Evolutionary conservation across 2,888 invertebrate species (phyloP), one percentile per base, ranked within the genome.

Genomic region (Drosophila falleni): DNA sequence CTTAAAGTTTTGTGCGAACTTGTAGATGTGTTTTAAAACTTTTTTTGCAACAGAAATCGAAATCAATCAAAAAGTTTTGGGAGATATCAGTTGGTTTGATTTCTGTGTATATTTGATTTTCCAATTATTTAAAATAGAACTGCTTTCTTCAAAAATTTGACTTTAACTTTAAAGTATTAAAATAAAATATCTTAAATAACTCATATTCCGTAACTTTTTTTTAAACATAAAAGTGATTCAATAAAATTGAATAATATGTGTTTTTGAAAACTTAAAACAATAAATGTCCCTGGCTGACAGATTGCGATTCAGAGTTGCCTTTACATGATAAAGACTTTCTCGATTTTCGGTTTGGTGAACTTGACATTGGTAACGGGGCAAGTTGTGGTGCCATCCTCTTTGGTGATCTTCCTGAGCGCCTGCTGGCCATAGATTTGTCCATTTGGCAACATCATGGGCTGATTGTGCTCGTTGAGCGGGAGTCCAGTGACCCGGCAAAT

Each of bases 381-480:
- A 71, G 96, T 95, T 71, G 99, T 95, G 84, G 96, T 96, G 46
- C 98, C 98, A 87, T 97, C 97, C 90, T 98, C 98, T 91, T 97
- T 96, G 90, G 98, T 97, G 96, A 99, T 98, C 91, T 97, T 96
- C 82, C 96, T 95, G 66, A 99, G 94, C 13, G 98, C 97, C 95
- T 97, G 95, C 93, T 98, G 97, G 10, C 98, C 98, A 91, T 98
- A 99, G 67, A 99, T 98, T 93, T 98, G 97, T 62, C 99, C 99
- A 93, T 99, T 99, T 72, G 99, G 99, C 93, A 99, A 94, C 96
- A 98, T 98, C 96, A 99, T 97, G 11, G 99, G 99, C 84, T 97
- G 98, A 94, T 99, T 99, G 93, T 99, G 97, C 92, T 99, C 99
- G 93, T 99, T 98, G 89, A 99, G 94, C 51, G 98, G 96, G 86